Base-by-base conservation (phyloP, 2,888 invertebrate genomes). In the Agonum fuliginosum region DNA sequence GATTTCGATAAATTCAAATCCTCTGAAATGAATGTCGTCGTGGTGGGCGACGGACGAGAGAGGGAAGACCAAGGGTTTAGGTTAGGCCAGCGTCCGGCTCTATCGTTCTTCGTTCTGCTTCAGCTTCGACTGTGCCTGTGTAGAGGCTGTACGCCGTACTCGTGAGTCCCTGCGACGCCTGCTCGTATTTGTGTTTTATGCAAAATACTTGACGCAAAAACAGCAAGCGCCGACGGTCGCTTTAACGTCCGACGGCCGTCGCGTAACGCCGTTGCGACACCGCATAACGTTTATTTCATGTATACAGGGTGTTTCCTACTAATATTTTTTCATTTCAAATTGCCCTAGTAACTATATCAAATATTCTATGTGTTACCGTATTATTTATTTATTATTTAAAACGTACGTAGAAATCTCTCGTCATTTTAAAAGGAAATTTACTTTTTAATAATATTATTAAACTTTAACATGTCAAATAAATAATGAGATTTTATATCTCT, bases 191-290 rank as follows among this genome's bases (percentile, higher is more conserved):
- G 58, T 73, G 58, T 73, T 73, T 70, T 58, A 73, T 73, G 58
- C 58, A 73, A 73, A 73, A 73, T 73, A 73, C 24, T 54, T 41
- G 58, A 73, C 73, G 58, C 73, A 73, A 58, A 73, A 73, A 73
- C 73, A 51, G 41, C 58, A 22, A 41, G 58, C 54, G 37, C 37
- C 58, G 37, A 22, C 48, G 70, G 37, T 58, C 24, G 37, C 58
- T 54, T 54, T 27, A 54, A 54, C 54, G 54, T 54, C 54, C 54
- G 54, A 22, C 24, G 54, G 24, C 51, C 54, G 12, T 22, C 22
- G 54, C 48, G 20, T 37, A 37, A 20, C 37, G 37, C 37, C 37
- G 37, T 37, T 37, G 37, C 37, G 37, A 37, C 48, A 48, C 54
- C 54, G 54, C 54, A 24, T 54, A 54, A 54, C 54, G 54, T 24